Evolutionary conservation across 2,113 vertebrate species (phyloP), one percentile per base, ranked within the genome.

Genomic region (Rostratula benghalensis): DNA sequence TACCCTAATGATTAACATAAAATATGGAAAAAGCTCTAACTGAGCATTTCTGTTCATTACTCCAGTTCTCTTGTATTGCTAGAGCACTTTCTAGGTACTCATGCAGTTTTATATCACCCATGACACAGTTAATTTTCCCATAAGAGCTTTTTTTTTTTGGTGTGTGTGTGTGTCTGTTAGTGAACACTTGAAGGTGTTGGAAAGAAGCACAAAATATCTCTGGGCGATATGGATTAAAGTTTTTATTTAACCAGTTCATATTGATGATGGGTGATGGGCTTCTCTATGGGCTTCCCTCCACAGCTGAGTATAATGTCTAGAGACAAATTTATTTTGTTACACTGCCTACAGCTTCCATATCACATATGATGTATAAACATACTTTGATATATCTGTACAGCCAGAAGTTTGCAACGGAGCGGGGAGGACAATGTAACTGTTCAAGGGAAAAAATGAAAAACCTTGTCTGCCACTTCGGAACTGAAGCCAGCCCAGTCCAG

Each of bases 1-100:
- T 78, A 90, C 68, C 85, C 85, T 90, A 86, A 93, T 94, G 94
- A 95, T 97, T 96, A 96, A 60, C 87, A 94, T 95, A 95, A 96
- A 95, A 94, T 91, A 95, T 76, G 53, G 84, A 79, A 92, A 94
- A 96, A 94, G 74, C 95, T 91, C 70, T 95, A 92, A 92, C 70
- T 65, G 93, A 85, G 67, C 65, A 87, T 93, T 96, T 96, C 93
- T 95, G 77, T 60, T 94, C 96, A 95, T 96, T 89, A 82, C 91
- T 94, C 85, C 93, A 76, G 37, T 91, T 89, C 87, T 94, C 87
- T 75, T 57, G 53, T 48, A 89, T 64, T 65, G 39, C 84, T 82
- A 24, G 43, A 48, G 77, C 65, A 57, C 74, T 95, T 96, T 51
- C 64, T 33, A 87, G 92, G 90, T 89, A 75, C 87, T 30, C 65